Evolutionary conservation across 2,888 invertebrate species (phyloP), one percentile per base, ranked within the genome.

Genomic region (Caenorhabditis parvicauda): DNA sequence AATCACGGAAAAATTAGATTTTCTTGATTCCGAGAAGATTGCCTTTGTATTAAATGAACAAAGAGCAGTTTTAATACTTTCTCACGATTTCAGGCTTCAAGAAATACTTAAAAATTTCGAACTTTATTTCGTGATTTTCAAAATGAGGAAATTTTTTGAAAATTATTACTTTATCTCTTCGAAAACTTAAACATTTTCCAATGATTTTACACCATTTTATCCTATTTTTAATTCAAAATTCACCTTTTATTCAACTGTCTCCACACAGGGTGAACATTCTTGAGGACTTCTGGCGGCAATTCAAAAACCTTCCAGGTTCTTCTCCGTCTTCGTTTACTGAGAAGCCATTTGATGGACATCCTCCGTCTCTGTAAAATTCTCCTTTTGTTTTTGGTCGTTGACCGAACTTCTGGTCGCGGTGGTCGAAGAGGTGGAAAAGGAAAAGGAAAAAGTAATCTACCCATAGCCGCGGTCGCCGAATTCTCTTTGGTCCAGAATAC

Each of bases 381-480:
- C 14, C 49, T 9, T 14, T 49, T 37, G n/a, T 44, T 27, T 22
- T 32, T 44, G 35, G 5, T 52, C 5, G 6, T 52, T n/a, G 25
- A 24, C 37, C n/a, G 24, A 2, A 14, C 54, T 32, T 12, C 49
- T n/a, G 54, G 58, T 39, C 61, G 72, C 39, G 68, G 79, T 54
- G 79, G 79, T 25, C 71, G 79, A 35, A 57, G 77, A 42, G 70
- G 70, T 21, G 67, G 62, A 21, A 70, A 70, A 48, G 70, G 70
- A 32, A 70, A 75, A 50, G 78, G 79, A 32, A 79, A 79, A 54
- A 74, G 71, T 42, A 80, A 80, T 50, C 67, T 79, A 51, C 79
- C 80, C 64, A 80, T 79, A 57, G 76, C 79, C 5, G 78, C 79
- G 57, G 78, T 79, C 46, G 79, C 79, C 38, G 79, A 79, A 54